Evolutionary conservation across 2,113 vertebrate species (phyloP).

Genomic region (Mandrillus leucophaeus): DNA sequence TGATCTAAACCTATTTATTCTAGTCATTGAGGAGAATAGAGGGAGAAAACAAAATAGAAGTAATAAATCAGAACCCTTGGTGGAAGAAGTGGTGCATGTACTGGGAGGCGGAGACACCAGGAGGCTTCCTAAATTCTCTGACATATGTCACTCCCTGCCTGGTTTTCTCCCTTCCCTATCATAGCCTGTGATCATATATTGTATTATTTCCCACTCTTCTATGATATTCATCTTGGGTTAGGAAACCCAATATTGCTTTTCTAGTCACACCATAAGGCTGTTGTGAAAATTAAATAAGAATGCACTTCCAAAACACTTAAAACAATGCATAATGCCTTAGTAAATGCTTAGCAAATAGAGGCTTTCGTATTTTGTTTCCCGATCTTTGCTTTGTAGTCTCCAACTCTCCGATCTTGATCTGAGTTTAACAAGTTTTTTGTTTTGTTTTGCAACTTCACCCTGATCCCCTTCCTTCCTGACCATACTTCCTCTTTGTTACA

Average conservation of each 20-base stretch:
- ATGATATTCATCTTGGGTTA: background rate
- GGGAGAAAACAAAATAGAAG: background rate
- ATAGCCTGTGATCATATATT: background rate
- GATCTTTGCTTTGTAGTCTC: background rate
- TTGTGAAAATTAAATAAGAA: background rate
- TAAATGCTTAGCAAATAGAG: background rate
- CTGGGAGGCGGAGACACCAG: background rate
- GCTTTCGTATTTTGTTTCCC: background rate
- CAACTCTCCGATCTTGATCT: background rate
- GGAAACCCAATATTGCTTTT: background rate
- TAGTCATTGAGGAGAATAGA: background rate
- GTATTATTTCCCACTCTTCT: background rate
- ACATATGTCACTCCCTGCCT: background rate
- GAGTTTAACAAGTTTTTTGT: background rate
- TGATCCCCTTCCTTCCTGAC: background rate
- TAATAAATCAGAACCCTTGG: background rate
- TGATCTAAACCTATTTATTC: background rate
- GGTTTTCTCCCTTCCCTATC: background rate
- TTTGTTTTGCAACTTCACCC: background rate
- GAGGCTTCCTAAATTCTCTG: background rate
- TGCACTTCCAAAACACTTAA: background rate
- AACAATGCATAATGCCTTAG: background rate
- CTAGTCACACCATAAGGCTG: background rate
- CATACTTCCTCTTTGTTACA: background rate
- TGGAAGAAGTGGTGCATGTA: background rate